Percentiles rank a stretch among this genome's conserved stretches.
Evolutionary conservation across 2,888 invertebrate genomes (phyloP).

Genomic region (Julus scandinavius): DNA sequence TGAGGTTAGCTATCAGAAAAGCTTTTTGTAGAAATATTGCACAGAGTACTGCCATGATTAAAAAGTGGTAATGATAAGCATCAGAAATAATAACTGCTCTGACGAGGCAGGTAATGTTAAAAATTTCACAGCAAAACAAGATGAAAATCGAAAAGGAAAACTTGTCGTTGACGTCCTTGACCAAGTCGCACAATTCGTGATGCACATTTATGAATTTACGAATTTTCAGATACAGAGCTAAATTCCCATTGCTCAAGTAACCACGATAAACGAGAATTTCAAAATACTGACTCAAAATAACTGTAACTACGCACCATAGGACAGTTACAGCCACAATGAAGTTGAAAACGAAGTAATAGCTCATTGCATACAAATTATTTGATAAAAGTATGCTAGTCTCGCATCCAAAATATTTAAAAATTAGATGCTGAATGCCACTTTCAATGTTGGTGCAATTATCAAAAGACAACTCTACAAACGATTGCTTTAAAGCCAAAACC

Average conservation of each 20-base stretch:
- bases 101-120: neutral
- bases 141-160: neutral
- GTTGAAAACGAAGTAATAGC: neutral
- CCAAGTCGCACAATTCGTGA: neutral
- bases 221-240: conserved; percentile 12
- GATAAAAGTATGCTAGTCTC: neutral
- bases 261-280: neutral
- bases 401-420: neutral
- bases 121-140: neutral
- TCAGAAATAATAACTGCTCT: neutral
- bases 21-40: neutral
- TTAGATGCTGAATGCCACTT: neutral
- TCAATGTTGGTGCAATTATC: neutral
- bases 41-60: neutral
- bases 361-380: neutral
- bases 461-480: neutral
- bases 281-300: neutral
- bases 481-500: neutral
- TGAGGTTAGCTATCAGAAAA: neutral
- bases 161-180: neutral
- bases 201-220: neutral
- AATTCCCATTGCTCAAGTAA: neutral
- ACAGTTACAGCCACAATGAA: neutral
- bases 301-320: neutral
- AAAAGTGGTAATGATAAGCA: neutral